Conservation (phyloP, 2,797 vertebrate species). For the Crocidura indochinensis region DNA sequence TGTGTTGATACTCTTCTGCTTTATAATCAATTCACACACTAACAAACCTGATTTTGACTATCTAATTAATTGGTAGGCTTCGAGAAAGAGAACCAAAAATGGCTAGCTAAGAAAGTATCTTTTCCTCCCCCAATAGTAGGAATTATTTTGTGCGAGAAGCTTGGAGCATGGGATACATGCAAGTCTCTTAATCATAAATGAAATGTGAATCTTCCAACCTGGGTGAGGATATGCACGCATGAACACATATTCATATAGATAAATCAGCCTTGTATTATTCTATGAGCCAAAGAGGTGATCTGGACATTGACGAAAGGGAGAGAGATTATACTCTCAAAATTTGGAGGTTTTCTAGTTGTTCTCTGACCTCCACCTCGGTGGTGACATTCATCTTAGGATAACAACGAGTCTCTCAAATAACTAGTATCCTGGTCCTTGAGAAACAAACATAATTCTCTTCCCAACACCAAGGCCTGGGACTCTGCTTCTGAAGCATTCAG, state of each 20-base stretch:
- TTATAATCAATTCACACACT: not conserved
- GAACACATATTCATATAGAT: not conserved
- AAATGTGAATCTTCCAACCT: not conserved
- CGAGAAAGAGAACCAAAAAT: not conserved
- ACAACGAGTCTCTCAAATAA: not conserved
- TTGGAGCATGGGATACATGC: not conserved
- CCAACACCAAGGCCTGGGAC: not conserved
- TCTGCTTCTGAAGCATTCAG: not conserved
- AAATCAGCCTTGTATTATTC: not conserved
- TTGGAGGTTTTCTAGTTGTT: not conserved
- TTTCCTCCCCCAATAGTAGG: not conserved
- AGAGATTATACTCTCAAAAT: accelerated
- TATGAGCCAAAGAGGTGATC: not conserved
- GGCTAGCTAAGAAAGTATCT: not conserved
- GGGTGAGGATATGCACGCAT: accelerated
- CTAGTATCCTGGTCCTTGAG: too few species aligned
- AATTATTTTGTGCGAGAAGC: not conserved
- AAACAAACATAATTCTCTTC: not conserved
- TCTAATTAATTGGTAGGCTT: not conserved
- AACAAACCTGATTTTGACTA: not conserved
- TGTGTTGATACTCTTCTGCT: not conserved
- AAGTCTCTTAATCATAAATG: not conserved
- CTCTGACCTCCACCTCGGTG: not conserved
- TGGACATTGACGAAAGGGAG: not conserved
- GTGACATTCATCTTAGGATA: not conserved